Evolutionary conservation across 2,888 invertebrate species (phyloP), one percentile per base, ranked within the genome.

Genomic region (Ectemnius lituratus): DNA sequence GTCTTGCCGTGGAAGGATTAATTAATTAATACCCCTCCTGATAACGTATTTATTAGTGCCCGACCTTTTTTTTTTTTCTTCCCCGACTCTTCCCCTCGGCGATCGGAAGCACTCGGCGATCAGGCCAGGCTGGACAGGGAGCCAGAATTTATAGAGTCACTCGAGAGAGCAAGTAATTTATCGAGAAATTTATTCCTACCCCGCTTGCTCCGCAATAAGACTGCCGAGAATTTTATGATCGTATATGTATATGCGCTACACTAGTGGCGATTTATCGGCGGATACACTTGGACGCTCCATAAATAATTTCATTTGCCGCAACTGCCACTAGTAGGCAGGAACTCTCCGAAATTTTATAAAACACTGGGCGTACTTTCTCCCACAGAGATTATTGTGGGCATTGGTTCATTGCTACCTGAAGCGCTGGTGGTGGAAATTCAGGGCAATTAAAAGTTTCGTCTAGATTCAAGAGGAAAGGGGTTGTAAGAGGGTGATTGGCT

Each of bases 131-230:
- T 37, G 37, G 37, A 37, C 37, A 37, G 37, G 37, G 16, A 4
- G 47, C n/a, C 58, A 11, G 66, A 67, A 73, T 76, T 77, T 77
- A 77, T 73, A 66, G 59, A 13, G 27, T 27, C 28, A 47, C 5
- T 37, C 37, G 37, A 37, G 61, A 60, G 59, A 23, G 11, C 37
- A 37, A 37, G 67, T 69, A 68, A 78, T 76, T 77, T 77, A 77
- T 77, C 72, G 77, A 67, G 77, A 77, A 70, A 73, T 76, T 68
- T 76, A 72, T 67, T 56, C 69, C 49, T 52, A 69, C 59, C 58
- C 61, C 64, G 67, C 69, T 45, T 52, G 73, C 59, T 58, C 61
- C 67, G 67, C 23, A 49, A 67, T 47, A 57, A 67, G 52, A n/a
- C 47, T 57, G 64, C 56, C 63, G 67, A 66, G 59, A 66, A 73